Conservation (phyloP, 2,888 invertebrate species). For the Melinaea marsaeus region DNA sequence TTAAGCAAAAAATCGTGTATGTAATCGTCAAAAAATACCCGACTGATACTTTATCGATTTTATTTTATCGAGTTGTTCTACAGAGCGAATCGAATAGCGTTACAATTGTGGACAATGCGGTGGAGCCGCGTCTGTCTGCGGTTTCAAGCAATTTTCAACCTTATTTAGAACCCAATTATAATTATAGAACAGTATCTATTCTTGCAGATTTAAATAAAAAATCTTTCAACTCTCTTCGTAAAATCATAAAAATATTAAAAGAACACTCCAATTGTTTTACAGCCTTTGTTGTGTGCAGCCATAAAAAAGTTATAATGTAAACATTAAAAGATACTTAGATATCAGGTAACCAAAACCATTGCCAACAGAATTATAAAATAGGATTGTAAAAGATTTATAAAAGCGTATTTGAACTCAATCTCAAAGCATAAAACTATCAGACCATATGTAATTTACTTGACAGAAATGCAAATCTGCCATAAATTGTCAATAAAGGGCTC, state of each 20-base stretch:
- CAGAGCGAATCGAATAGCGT: constrained; percentile 41
- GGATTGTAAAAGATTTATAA: not conserved
- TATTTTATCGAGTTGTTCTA: constrained; percentile 43
- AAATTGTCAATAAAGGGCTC: constrained; percentile 64
- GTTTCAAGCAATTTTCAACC: constrained; percentile 41
- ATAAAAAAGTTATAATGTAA: too few relatives aligned
- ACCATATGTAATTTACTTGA: constrained; percentile 31
- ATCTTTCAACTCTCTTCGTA: too few relatives aligned
- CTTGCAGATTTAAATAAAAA: constrained; percentile 2
- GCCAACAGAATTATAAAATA: not conserved
- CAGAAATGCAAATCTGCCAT: constrained; percentile 68
- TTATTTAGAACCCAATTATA: constrained; percentile 35
- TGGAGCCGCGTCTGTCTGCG: constrained; percentile 42
- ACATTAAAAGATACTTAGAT: too few relatives aligned
- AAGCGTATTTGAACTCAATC: constrained; percentile 1
- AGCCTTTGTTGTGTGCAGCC: too few relatives aligned
- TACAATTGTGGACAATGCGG: constrained; percentile 50
- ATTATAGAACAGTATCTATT: constrained; percentile 16
- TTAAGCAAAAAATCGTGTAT: too few relatives aligned
- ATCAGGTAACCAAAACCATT: not conserved
- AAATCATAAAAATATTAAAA: too few relatives aligned
- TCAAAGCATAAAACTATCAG: constrained; percentile 11
- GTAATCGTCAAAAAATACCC: not conserved
- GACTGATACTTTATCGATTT: constrained; percentile 43
- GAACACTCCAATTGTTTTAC: too few relatives aligned